Percentiles rank a stretch among this genome's conserved stretches.
Conservation (phyloP, 2,888 invertebrate genomes). For the Trissolcus japonicus region DNA sequence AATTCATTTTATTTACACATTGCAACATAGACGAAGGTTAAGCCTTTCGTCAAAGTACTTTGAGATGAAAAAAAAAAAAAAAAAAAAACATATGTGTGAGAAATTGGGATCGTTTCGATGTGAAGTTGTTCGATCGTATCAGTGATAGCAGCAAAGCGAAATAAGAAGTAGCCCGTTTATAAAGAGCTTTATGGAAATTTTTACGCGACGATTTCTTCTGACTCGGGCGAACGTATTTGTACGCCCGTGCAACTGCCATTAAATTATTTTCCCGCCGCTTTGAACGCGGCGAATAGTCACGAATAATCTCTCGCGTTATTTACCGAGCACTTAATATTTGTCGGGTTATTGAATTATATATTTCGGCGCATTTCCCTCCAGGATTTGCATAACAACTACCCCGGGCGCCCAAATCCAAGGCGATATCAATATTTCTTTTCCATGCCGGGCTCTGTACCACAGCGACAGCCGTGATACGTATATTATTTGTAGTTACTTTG, state of each 20-base stretch:
- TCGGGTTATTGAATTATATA: slow-evolving; percentile 49
- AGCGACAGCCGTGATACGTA: slow-evolving; percentile 14
- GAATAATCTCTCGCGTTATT: slow-evolving; percentile 38
- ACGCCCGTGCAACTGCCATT: slow-evolving; percentile 12
- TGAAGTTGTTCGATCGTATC: slow-evolving; percentile 24
- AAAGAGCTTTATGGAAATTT: slow-evolving; percentile 21
- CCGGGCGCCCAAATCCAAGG: slow-evolving; percentile 27
- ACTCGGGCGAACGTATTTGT: slow-evolving; percentile 10
- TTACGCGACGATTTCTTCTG: slow-evolving; percentile 16
- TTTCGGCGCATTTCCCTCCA: slow-evolving; percentile 25
- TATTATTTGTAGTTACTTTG: slow-evolving; percentile 47
- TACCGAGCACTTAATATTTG: slow-evolving; percentile 52
- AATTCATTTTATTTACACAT: too few species aligned
- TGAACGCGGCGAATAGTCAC: slow-evolving; percentile 7
- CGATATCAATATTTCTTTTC: slow-evolving; percentile 48
- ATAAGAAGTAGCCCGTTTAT: slow-evolving; percentile 8
- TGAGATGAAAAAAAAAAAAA: too few species aligned
- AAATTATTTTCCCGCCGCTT: slow-evolving; percentile 20
- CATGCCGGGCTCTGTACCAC: slow-evolving; percentile 3
- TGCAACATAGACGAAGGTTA: too few species aligned
- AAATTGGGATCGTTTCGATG: too few species aligned
- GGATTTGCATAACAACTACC: slow-evolving; percentile 47
- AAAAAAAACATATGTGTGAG: too few species aligned
- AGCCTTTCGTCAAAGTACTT: too few species aligned
- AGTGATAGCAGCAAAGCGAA: slow-evolving; percentile 3